A percentile compares a stretch with the other conserved stretches of the same genome.
Evolutionary conservation across 2,113 vertebrate species (phyloP).

Genomic region (Elaphurus davidianus): DNA sequence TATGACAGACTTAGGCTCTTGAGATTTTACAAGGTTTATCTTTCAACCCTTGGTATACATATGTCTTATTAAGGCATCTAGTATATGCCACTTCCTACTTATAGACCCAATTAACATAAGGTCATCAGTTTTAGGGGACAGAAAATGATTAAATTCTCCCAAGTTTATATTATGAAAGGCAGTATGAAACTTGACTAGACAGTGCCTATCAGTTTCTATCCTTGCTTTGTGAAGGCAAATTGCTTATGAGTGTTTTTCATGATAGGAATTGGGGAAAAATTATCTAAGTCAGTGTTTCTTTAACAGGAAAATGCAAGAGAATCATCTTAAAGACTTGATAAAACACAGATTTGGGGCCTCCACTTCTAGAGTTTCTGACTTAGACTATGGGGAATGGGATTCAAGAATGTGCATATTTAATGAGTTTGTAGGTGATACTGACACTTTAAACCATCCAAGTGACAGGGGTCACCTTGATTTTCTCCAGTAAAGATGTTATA

Average conservation of each 20-base stretch:
- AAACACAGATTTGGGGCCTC: not conserved
- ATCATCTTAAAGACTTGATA: not conserved
- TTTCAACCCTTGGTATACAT: not conserved
- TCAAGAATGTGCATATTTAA: not conserved
- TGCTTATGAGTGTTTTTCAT: not conserved
- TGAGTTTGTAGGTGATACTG: not conserved
- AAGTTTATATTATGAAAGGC: not conserved
- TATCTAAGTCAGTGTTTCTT: not conserved
- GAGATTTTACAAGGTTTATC: not conserved
- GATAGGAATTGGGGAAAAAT: not conserved
- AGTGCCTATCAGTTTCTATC: not conserved
- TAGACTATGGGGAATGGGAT: not conserved
- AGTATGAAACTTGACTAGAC: not conserved
- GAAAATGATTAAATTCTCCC: not conserved
- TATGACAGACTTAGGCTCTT: not conserved
- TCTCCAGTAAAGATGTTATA: not conserved
- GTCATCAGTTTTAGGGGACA: not conserved
- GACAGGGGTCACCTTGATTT: not conserved
- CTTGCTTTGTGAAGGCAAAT: not conserved
- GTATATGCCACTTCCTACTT: not conserved
- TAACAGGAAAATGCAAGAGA: not conserved
- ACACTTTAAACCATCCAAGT: not conserved
- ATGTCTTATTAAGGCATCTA: not conserved
- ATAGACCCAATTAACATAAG: not conserved
- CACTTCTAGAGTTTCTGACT: not conserved